Conservation (phyloP, 2,888 invertebrate genomes). For the Keiferia lycopersicella region DNA sequence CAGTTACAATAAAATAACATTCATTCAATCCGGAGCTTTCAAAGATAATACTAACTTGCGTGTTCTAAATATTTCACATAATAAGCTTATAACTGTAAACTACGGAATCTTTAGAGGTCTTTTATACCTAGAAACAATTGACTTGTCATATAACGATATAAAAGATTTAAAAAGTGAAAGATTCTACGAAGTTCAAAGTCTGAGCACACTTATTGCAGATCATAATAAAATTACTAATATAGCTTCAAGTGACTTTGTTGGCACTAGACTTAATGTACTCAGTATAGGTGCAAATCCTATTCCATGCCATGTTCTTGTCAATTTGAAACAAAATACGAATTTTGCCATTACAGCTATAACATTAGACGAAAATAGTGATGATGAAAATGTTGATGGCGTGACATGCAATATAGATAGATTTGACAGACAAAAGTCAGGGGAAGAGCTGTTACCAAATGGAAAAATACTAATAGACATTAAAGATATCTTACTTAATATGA, state of each 20-base stretch:
- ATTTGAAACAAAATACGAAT: slow-evolving; percentile 40
- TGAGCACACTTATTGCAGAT: slow-evolving; percentile 54
- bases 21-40: slow-evolving; percentile 59
- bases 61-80: slow-evolving; percentile 59
- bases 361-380: slow-evolving; percentile 38
- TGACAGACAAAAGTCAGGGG: neutral
- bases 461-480: neutral
- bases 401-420: slow-evolving; percentile 39
- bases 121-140: slow-evolving; percentile 47
- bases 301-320: slow-evolving; percentile 52
- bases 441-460: neutral
- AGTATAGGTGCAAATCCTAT: slow-evolving; percentile 68
- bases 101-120: slow-evolving; percentile 61
- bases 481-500: slow-evolving; percentile 29
- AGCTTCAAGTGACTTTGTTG: slow-evolving; percentile 48
- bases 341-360: slow-evolving; percentile 49
- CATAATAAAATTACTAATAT: slow-evolving; percentile 54
- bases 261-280: slow-evolving; percentile 46
- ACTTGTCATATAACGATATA: slow-evolving; percentile 59
- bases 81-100: slow-evolving; percentile 45
- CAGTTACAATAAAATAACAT: slow-evolving; percentile 55
- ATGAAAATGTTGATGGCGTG: slow-evolving; percentile 48
- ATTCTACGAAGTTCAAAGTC: slow-evolving; percentile 52
- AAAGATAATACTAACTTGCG: slow-evolving; percentile 49
- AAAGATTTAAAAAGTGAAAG: slow-evolving; percentile 53